Percentiles rank a stretch among this genome's conserved stretches.
phyloP scores from a whole-genome alignment of 2,113 vertebrate species.

The Strix uralensis region DNA sequence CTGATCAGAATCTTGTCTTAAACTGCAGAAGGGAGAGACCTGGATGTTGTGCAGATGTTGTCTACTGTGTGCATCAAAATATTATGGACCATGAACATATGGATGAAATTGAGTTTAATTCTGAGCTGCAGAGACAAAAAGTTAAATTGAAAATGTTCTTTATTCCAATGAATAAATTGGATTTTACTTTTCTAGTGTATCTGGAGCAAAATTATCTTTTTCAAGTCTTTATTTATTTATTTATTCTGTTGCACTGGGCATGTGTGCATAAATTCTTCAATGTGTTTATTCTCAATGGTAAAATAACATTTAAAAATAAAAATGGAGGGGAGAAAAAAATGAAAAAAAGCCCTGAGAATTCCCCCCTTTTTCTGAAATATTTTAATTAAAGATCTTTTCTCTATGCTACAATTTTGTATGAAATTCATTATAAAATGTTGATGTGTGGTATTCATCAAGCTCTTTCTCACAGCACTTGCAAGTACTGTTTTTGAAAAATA shows the following conservation, averaged over 20 bases:
- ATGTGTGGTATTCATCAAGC: background rate
- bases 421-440: background rate
- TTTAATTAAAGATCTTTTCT: background rate
- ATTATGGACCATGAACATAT: background rate
- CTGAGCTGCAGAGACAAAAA: background rate
- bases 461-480: background rate
- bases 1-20: background rate
- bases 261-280: background rate
- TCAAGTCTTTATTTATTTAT: background rate
- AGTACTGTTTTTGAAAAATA: background rate
- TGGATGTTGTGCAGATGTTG: background rate
- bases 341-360: background rate
- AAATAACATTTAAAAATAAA: background rate
- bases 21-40: background rate
- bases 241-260: background rate
- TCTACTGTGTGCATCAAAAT: background rate
- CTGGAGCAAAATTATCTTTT: background rate
- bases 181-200: background rate
- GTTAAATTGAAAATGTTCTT: background rate
- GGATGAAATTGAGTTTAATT: background rate
- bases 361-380: background rate
- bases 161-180: background rate
- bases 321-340: background rate
- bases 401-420: background rate
- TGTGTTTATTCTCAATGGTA: background rate